phyloP scores from a whole-genome alignment of 2,888 invertebrate genomes.

The Lepidonotus clava region DNA sequence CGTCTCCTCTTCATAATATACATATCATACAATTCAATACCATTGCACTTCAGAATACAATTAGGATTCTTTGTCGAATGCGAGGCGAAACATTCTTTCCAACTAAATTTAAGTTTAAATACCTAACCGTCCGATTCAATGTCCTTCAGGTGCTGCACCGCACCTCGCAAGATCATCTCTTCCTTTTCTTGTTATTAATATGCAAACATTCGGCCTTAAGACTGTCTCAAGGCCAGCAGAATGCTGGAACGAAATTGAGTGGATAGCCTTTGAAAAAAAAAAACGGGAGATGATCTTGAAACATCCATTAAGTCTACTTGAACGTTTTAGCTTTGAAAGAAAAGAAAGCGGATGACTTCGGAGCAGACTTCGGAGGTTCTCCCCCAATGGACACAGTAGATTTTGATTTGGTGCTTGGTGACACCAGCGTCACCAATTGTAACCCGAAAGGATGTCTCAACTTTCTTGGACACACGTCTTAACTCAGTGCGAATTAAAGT shows the following conservation, averaged over 20 bases:
- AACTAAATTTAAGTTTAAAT: neutral
- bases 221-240: neutral
- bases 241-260: neutral
- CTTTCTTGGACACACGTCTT: neutral
- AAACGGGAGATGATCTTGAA: too few species aligned
- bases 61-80: constrained; percentile 24
- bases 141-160: neutral
- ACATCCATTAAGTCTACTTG: neutral
- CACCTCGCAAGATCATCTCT: neutral
- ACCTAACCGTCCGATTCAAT: neutral
- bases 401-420: neutral
- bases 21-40: constrained; percentile 45
- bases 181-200: neutral
- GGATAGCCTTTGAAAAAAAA: too few species aligned
- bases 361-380: neutral
- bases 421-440: neutral
- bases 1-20: constrained; percentile 33
- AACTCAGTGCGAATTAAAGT: neutral
- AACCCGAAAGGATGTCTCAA: neutral
- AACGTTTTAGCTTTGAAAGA: neutral
- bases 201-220: neutral
- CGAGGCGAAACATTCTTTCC: neutral
- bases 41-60: constrained; percentile 39
- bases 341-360: neutral
- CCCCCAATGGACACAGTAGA: neutral